These are phyloP conservation scores for Dicaeum eximium DNA, from an alignment of 2,113 vertebrate genomes.

Conservation along the genomic window DNA sequence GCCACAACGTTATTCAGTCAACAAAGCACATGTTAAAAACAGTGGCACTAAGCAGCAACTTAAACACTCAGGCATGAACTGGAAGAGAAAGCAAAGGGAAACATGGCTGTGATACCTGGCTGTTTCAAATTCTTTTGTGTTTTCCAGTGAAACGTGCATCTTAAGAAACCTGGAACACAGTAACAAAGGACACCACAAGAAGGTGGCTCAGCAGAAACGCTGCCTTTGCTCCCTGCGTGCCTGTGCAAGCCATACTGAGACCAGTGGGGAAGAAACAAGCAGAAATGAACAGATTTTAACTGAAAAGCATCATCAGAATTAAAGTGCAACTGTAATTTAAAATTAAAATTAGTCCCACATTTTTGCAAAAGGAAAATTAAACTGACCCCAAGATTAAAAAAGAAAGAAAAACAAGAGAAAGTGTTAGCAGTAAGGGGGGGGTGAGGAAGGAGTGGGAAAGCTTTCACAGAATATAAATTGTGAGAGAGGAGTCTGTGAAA, in stretches of 20 bases:
- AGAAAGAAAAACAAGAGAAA: neutral
- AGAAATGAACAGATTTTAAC: neutral
- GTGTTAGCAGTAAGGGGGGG: neutral
- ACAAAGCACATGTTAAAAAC: neutral
- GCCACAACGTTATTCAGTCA: neutral
- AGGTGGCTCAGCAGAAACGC: neutral
- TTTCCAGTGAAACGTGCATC: neutral
- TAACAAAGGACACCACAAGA: neutral
- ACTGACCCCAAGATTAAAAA: conserved; percentile 25
- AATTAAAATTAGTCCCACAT: conserved; percentile 16
- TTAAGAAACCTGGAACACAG: neutral
- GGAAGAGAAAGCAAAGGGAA: neutral
- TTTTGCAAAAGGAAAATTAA: conserved; percentile 31
- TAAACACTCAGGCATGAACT: neutral
- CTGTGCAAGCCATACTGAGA: neutral
- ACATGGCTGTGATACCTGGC: neutral
- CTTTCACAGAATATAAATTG: conserved; percentile 37
- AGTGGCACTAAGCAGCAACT: neutral
- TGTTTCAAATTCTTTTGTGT: neutral
- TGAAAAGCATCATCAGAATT: neutral
- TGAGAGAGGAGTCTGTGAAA: conserved; percentile 37
- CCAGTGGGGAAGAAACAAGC: neutral
- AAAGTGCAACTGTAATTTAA: conserved; percentile 13
- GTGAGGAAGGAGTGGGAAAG: conserved; percentile 28
- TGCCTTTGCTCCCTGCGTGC: neutral